Evolutionary conservation across 2,113 vertebrate genomes (phyloP), one percentile per base, ranked within the genome.

Genomic region (Tamias sibiricus): DNA sequence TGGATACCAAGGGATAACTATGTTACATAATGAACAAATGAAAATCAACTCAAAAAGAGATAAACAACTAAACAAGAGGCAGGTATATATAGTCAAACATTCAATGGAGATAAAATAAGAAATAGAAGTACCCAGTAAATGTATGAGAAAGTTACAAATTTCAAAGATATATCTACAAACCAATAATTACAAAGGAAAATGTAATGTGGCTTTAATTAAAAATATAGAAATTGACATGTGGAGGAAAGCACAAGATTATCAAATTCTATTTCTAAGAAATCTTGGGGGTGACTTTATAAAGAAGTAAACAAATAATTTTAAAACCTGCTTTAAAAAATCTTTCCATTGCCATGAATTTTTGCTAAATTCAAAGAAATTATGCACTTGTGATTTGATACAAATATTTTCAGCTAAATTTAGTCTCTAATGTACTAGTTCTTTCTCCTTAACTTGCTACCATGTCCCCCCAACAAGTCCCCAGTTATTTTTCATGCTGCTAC

Each of bases 401-500:
- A 93, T 30, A 7, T 95, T 96, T 97, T 75, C 24, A 40, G 44
- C 37, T 88, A 96, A 96, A 97, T 92, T 92, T 37, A 81, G 0
- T 96, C n/a, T 44, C 26, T 82, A 5, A 3, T 5, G 54, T 49
- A 68, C 20, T 62, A 54, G n/a, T 76, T 95, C 47, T 82, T 84
- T 90, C 82, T 97, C 71, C 64, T 52, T 28, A 71, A 82, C 42
- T 77, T 79, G 5, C 13, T 72, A 74, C 57, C 5, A 7, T 91
- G 59, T 52, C 24, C 44, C 24, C 44, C 44, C 54, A 90, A 80
- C 8, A 28, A 62, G 30, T 17, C 82, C 35, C 24, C 0, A 77
- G 24, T 66, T 75, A 57, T 80, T 54, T 91, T 96, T 88, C 87
- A 28, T 72, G 59, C 40, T 42, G 26, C 68, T 92, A 42, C 10